phyloP scores from a whole-genome alignment of 2,113 vertebrate genomes.

The Baryphthengus martii region DNA sequence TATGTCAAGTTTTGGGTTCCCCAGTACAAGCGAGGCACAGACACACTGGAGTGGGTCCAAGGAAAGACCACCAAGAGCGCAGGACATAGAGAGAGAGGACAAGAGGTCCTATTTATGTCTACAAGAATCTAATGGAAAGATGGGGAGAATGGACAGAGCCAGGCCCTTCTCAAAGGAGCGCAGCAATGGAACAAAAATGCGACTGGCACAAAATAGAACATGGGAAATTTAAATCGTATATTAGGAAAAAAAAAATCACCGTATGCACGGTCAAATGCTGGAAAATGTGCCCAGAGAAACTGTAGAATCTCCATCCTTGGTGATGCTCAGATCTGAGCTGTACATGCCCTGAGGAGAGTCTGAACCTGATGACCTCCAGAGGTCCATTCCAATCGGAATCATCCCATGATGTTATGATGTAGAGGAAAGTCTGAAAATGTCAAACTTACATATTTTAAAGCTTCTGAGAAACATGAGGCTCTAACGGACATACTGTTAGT shows the following conservation, averaged over 20 bases:
- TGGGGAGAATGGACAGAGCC: background rate
- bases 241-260: background rate
- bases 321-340: background rate
- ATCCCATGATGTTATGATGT: background rate
- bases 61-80: background rate
- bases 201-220: background rate
- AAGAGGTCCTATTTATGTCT: background rate
- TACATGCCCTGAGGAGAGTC: background rate
- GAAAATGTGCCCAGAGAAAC: background rate
- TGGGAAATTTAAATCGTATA: background rate
- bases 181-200: background rate
- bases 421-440: background rate
- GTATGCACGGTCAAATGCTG: background rate
- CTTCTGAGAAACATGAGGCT: background rate
- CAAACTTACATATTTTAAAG: background rate
- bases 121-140: background rate
- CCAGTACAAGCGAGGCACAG: background rate
- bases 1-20: background rate
- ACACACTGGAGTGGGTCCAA: background rate
- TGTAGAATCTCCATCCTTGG: background rate
- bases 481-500: background rate
- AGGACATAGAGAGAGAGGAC: background rate
- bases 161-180: background rate
- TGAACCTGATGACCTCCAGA: background rate
- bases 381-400: background rate